A percentile compares a stretch with the other conserved stretches of the same genome.
These are phyloP conservation scores for Oophaga sylvatica DNA, from an alignment of 2,797 vertebrate genomes.

Conservation along the genomic window DNA sequence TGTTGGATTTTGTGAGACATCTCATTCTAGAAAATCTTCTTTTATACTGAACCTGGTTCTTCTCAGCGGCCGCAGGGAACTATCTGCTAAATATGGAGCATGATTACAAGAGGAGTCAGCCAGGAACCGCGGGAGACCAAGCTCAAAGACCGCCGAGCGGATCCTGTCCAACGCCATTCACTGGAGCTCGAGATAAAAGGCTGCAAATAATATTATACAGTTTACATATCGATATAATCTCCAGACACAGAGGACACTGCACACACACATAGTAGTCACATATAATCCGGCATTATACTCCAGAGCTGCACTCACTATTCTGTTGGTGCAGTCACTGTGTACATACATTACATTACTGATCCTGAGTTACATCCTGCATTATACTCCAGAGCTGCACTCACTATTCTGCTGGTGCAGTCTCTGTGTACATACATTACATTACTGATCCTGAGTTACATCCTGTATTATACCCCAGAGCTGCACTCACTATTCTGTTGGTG, in stretches of 20 bases:
- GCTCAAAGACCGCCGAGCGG: not conserved
- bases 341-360: not conserved
- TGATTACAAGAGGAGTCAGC: slow-evolving; percentile 1
- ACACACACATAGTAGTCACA: not conserved
- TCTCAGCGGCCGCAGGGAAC: not conserved
- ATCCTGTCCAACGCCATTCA: not conserved
- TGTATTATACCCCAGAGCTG: too few species aligned
- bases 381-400: not conserved
- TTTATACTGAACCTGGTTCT: slow-evolving; percentile 8
- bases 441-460: too few species aligned
- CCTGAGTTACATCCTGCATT: not conserved
- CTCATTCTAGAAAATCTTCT: slow-evolving; percentile 23
- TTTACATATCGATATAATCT: not conserved
- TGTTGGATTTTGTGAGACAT: slow-evolving; percentile 20
- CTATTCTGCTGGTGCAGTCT: too few species aligned
- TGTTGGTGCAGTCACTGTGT: not conserved
- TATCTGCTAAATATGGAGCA: not conserved
- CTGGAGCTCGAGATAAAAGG: not conserved
- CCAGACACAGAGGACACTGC: not conserved
- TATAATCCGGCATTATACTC: not conserved
- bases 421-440: too few species aligned
- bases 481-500: too few species aligned
- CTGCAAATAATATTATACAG: not conserved
- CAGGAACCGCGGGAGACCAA: not conserved
- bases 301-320: not conserved